These are phyloP conservation scores for Amphipoea lucens DNA, from an alignment of 2,888 invertebrate species.

Conservation along the genomic window DNA sequence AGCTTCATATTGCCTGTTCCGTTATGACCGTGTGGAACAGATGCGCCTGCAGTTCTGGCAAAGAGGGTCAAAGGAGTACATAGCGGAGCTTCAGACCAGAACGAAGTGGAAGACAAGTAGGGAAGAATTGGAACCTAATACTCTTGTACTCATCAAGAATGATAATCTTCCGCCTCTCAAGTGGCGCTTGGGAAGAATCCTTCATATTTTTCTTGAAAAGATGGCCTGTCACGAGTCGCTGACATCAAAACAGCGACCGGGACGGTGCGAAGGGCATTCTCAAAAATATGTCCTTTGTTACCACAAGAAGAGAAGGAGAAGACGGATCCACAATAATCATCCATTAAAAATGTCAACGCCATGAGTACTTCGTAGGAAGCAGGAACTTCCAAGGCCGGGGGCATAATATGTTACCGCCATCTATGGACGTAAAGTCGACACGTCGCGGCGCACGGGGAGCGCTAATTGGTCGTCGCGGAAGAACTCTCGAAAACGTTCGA, in stretches of 20 bases:
- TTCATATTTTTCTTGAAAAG: no score
- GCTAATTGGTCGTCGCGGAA: no score
- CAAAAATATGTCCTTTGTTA: neutral
- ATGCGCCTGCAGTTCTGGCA: slow-evolving; percentile 10
- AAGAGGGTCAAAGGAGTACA: slow-evolving; percentile 3
- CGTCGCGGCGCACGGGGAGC: no score
- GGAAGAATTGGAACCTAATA: neutral
- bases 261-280: no score
- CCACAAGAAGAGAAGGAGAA: neutral
- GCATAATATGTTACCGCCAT: neutral
- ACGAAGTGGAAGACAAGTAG: slow-evolving; percentile 3
- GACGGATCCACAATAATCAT: no score
- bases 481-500: no score
- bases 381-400: neutral
- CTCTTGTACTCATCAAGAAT: neutral
- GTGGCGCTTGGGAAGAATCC: no score
- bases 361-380: neutral
- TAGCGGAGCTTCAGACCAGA: slow-evolving; percentile 5
- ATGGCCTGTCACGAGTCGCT: no score
- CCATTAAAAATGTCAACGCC: neutral
- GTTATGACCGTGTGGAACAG: no score
- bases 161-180: no score
- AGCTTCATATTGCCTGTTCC: no score
- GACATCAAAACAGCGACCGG: no score
- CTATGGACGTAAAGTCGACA: neutral